These are phyloP conservation scores for Melinopterus prodromus DNA, from an alignment of 2,888 invertebrate genomes.

Conservation along the genomic window DNA sequence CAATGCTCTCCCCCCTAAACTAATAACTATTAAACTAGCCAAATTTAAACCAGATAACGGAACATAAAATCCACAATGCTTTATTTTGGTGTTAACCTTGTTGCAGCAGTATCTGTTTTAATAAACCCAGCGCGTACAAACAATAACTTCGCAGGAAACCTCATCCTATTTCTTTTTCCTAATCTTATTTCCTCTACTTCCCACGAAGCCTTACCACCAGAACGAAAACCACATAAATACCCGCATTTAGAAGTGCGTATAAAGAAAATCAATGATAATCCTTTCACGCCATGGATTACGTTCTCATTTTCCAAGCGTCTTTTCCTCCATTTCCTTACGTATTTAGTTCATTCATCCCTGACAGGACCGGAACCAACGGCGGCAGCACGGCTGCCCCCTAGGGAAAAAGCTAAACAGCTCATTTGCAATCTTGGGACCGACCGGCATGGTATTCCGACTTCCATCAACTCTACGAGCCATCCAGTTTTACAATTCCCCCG, in stretches of 20 bases:
- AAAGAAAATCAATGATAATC: neutral
- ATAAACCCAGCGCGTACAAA: too few species aligned
- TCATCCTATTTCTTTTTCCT: too few species aligned
- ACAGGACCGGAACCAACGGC: neutral
- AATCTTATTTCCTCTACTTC: neutral
- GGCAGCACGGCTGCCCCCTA: neutral
- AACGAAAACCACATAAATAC: neutral
- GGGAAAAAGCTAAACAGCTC: neutral
- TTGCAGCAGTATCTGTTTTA: too few species aligned
- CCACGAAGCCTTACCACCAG: too few species aligned
- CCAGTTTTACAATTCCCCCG: neutral
- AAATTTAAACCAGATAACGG: too few species aligned
- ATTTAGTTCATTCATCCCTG: neutral
- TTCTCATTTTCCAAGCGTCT: neutral
- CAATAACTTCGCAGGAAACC: too few species aligned
- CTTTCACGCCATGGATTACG: neutral
- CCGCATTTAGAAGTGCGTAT: neutral
- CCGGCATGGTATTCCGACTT: neutral
- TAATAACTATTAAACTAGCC: too few species aligned
- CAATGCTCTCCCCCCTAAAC: too few species aligned
- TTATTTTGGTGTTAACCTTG: too few species aligned
- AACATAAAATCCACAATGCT: too few species aligned
- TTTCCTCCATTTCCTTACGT: neutral
- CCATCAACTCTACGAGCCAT: neutral
- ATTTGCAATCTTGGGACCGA: neutral